A percentile compares a stretch with the other conserved stretches of the same genome.
Evolutionary conservation across 2,113 vertebrate species (phyloP).

Genomic region (Erpornis zantholeuca): DNA sequence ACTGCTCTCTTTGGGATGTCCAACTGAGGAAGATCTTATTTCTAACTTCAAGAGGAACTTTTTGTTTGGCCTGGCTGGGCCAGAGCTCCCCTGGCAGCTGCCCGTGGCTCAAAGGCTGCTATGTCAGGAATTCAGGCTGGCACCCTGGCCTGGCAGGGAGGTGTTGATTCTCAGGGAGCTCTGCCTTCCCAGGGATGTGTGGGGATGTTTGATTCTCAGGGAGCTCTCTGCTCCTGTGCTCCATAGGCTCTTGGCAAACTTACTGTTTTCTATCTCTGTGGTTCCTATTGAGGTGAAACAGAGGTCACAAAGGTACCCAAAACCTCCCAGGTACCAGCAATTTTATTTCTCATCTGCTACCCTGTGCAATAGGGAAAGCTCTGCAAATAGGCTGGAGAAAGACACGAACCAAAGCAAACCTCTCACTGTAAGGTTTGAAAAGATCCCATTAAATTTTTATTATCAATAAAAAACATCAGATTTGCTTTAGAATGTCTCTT

Average conservation of each 20-base stretch:
- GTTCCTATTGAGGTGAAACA: background rate
- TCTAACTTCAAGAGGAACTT: conserved; percentile 49
- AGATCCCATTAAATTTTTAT: background rate
- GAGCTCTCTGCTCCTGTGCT: background rate
- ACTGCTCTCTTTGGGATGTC: background rate
- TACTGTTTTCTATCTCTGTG: background rate
- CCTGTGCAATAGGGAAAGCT: background rate
- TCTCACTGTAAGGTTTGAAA: background rate
- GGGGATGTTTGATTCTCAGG: too few relatives aligned
- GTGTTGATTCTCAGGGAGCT: background rate
- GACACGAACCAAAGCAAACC: background rate
- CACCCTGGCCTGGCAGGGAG: background rate
- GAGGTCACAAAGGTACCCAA: background rate
- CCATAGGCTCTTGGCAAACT: background rate
- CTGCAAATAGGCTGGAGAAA: background rate
- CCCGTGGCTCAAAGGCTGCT: background rate
- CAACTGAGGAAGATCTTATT: conserved; percentile 26
- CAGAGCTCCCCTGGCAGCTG: conserved; percentile 16
- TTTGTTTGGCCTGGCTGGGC: conserved; percentile 57
- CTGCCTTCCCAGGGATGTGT: too few relatives aligned
- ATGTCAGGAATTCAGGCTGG: conserved; percentile 58
- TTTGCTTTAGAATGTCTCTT: background rate
- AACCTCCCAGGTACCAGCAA: background rate
- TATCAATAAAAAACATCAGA: background rate
- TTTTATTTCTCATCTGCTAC: background rate